Percentiles rank a stretch among this genome's conserved stretches.
These are phyloP conservation scores for Pomacea maculata DNA, from an alignment of 1,140 invertebrate genomes.

Conservation along the genomic window DNA sequence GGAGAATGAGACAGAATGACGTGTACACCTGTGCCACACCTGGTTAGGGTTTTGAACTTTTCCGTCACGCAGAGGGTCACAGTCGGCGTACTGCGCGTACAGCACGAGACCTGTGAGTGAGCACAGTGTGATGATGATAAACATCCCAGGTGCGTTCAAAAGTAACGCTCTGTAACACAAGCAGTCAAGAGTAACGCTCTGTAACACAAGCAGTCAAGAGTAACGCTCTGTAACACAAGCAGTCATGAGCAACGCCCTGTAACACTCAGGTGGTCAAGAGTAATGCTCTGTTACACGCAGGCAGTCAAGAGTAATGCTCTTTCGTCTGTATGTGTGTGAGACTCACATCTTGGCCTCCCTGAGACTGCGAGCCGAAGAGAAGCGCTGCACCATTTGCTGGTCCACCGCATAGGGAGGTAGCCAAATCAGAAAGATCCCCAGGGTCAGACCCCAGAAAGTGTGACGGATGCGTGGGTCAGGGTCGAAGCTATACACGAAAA, in stretches of 20 bases:
- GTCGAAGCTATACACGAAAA: conserved; percentile 72
- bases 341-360: conserved; percentile 45
- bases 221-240: too few relatives aligned
- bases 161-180: conserved; percentile 73
- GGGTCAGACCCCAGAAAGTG: conserved; percentile 85
- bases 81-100: conserved; percentile 80
- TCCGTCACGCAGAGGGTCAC: conserved; percentile 79
- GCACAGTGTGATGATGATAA: conserved; percentile 82
- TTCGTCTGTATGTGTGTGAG: not conserved
- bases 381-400: conserved; percentile 51
- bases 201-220: too few relatives aligned
- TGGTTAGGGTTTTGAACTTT: conserved; percentile 66
- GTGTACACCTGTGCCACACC: conserved; percentile 30
- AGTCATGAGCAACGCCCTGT: not conserved
- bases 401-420: conserved; percentile 69
- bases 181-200: too few relatives aligned
- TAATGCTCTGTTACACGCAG: not conserved
- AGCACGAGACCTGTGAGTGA: conserved; percentile 83
- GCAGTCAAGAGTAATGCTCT: not conserved
- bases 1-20: too few relatives aligned
- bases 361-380: conserved; percentile 41
- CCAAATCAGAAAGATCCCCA: conserved; percentile 76
- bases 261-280: not conserved
- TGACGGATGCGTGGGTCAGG: conserved; percentile 81
- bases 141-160: conserved; percentile 76